phyloP scores from a whole-genome alignment of 2,113 vertebrate species.

The Pseudolaguvia tuberculata region DNA sequence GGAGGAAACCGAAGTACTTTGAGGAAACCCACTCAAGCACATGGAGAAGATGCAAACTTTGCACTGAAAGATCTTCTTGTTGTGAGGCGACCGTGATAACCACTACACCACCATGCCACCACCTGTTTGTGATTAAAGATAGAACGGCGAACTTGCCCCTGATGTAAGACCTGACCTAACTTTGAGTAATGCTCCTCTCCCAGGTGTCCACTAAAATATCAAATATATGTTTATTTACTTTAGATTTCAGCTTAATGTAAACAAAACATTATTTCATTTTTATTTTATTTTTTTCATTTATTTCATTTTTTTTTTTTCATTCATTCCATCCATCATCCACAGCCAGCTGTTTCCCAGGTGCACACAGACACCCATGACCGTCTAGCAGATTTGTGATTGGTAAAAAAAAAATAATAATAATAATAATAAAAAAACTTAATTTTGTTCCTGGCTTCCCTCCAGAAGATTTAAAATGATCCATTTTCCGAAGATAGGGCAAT shows the following conservation, averaged over 20 bases:
- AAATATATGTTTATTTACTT: no score
- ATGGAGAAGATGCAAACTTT: no score
- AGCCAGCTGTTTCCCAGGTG: background rate
- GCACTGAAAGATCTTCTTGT: no score
- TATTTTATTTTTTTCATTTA: background rate
- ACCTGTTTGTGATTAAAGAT: no score
- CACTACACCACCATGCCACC: no score
- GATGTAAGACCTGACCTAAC: constrained; percentile 17
- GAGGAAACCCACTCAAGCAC: no score
- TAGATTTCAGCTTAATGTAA: background rate
- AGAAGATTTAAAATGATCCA: background rate
- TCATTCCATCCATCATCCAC: background rate
- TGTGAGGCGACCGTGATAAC: no score
- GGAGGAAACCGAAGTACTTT: no score
- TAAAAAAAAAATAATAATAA: background rate
- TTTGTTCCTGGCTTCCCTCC: background rate
- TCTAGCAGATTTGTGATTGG: background rate
- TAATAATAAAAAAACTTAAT: background rate
- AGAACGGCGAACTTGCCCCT: background rate
- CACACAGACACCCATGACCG: background rate
- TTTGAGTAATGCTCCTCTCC: background rate
- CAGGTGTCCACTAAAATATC: no score
- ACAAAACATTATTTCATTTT: background rate
- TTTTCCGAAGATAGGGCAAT: background rate
- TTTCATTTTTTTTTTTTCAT: background rate